Evolutionary conservation across 2,888 invertebrate genomes (phyloP).

Genomic region (Oscheius sp.): DNA sequence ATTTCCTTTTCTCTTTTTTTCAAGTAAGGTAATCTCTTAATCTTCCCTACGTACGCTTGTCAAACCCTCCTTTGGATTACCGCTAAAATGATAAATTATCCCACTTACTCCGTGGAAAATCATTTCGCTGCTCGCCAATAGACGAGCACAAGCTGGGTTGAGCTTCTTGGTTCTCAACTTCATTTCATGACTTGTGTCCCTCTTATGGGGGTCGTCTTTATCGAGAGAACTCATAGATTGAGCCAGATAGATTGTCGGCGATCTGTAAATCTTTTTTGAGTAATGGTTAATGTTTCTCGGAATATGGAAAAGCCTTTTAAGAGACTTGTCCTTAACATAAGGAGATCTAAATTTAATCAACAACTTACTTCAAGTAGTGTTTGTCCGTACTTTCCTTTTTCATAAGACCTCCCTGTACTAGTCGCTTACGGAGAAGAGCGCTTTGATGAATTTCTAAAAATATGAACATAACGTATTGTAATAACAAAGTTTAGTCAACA

Average conservation of each 20-base stretch:
- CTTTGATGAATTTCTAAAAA: conserved; percentile 54
- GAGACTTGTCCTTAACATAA: too few species aligned
- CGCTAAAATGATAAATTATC: neutral
- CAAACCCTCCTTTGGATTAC: conserved; percentile 5
- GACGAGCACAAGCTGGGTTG: conserved; percentile 17
- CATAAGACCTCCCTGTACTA: conserved; percentile 53
- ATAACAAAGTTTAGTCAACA: too few species aligned
- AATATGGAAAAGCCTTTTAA: too few species aligned
- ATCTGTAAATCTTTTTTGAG: neutral
- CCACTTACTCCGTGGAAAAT: conserved; percentile 22
- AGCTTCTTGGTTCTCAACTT: conserved; percentile 21
- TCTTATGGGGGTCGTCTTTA: neutral
- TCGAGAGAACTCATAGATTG: conserved; percentile 25
- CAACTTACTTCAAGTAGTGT: conserved; percentile 40
- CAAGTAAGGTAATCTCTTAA: neutral
- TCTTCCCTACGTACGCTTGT: neutral
- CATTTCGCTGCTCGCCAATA: conserved; percentile 21
- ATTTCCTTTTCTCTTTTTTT: neutral
- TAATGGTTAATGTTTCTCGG: too few species aligned
- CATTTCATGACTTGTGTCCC: conserved; percentile 25
- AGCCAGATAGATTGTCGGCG: neutral
- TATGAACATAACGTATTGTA: too few species aligned
- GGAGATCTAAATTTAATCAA: too few species aligned
- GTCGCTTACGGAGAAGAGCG: conserved; percentile 47
- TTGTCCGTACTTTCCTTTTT: conserved; percentile 38